Percentiles rank a stretch among this genome's conserved stretches.
phyloP scores from a whole-genome alignment of 37 sponge, comb jelly and placozoan genomes.

The Ianthella basta region DNA sequence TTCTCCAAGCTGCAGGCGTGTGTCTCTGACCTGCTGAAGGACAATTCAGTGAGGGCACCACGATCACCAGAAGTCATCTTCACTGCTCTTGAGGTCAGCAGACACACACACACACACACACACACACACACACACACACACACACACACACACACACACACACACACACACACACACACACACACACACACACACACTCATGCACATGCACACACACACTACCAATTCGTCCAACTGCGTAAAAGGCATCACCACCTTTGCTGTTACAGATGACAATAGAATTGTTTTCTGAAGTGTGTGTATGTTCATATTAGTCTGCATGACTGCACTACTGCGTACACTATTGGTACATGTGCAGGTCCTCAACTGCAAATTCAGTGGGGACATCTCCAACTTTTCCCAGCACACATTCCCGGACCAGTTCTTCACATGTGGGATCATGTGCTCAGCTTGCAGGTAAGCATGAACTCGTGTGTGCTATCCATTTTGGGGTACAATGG shows the following conservation, averaged over 20 bases:
- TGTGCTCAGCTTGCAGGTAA: conserved; percentile 84
- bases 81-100: conserved; percentile 63
- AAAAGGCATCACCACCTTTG: too few relatives aligned
- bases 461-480: not conserved
- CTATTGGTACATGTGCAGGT: conserved; percentile 30
- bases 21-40: conserved; percentile 56
- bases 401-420: conserved; percentile 82
- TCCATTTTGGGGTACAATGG: too few relatives aligned
- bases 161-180: too few relatives aligned
- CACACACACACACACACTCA: too few relatives aligned
- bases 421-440: conserved; percentile 84
- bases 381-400: conserved; percentile 48
- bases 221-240: too few relatives aligned
- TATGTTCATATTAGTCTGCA: not conserved
- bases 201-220: too few relatives aligned
- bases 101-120: not conserved
- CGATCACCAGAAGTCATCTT: conserved; percentile 60
- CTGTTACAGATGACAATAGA: too few relatives aligned
- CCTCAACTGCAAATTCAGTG: conserved; percentile 83
- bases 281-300: too few relatives aligned
- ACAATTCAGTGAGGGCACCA: conserved; percentile 75
- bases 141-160: too few relatives aligned
- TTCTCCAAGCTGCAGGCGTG: conserved; percentile 56
- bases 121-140: too few relatives aligned
- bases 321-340: not conserved